phyloP scores from a whole-genome alignment of 2,797 vertebrate genomes.

The Melanotaenia pygmaea region DNA sequence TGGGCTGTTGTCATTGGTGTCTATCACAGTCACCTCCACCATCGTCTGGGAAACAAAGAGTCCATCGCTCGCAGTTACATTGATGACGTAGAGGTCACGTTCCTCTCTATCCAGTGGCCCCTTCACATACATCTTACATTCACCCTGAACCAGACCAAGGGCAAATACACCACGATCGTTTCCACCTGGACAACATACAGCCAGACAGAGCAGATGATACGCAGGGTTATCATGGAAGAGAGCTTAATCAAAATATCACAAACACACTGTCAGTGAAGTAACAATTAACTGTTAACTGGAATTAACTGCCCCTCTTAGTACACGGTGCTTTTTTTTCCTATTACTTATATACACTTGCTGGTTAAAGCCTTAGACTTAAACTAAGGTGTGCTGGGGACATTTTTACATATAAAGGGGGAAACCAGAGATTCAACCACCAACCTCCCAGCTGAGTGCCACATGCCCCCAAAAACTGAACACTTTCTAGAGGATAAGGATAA shows the following conservation, averaged over 20 bases:
- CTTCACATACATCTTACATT: constrained; percentile 98
- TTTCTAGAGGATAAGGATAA: too few relatives aligned
- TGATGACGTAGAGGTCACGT: constrained; percentile 90
- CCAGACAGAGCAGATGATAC: background rate
- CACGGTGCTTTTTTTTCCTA: too few relatives aligned
- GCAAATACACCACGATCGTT: constrained; percentile 93
- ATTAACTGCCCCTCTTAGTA: too few relatives aligned
- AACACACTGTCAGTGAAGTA: background rate
- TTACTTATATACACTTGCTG: too few relatives aligned
- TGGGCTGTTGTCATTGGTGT: constrained; percentile 95
- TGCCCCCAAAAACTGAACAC: too few relatives aligned
- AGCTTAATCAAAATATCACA: background rate
- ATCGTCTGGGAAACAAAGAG: constrained; percentile 91
- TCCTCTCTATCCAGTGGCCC: constrained; percentile 92
- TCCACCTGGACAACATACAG: constrained; percentile 83
- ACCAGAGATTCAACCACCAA: too few relatives aligned
- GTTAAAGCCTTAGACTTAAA: too few relatives aligned
- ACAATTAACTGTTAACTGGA: background rate
- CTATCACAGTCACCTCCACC: constrained; percentile 91
- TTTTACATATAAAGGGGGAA: too few relatives aligned
- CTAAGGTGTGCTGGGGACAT: too few relatives aligned
- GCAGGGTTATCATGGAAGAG: background rate
- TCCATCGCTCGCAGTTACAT: constrained; percentile 94
- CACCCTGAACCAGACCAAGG: constrained; percentile 93
- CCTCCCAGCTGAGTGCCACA: too few relatives aligned